phyloP scores from a whole-genome alignment of 2,888 invertebrate genomes.

The Trichacis sp. region DNA sequence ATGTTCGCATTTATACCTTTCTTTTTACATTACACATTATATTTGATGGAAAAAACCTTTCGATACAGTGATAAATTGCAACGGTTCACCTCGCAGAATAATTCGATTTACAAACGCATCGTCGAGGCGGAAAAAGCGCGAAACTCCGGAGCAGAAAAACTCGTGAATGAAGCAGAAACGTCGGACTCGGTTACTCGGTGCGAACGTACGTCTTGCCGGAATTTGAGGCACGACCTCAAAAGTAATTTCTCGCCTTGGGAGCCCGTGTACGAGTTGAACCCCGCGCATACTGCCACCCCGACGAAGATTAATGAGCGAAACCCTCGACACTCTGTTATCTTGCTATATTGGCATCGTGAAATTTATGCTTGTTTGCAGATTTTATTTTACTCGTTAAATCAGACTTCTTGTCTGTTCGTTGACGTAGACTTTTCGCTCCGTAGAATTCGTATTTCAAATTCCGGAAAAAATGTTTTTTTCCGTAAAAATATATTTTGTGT shows the following conservation, averaged over 20 bases:
- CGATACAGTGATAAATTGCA: no score
- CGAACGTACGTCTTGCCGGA: conserved; percentile 11
- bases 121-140: not conserved
- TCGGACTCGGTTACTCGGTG: conserved; percentile 6
- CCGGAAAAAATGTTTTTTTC: no score
- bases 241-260: conserved; percentile 12
- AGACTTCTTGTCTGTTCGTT: not conserved
- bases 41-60: no score
- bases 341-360: conserved; percentile 10
- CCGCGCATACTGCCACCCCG: conserved; percentile 13
- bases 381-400: conserved; percentile 2
- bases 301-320: conserved; percentile 23
- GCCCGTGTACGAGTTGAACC: conserved; percentile 13
- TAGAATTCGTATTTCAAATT: no score
- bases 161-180: not conserved
- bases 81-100: not conserved
- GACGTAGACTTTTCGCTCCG: no score
- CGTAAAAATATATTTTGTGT: no score
- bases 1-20: no score
- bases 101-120: not conserved
- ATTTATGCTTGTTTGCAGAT: conserved; percentile 11
- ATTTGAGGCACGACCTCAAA: conserved; percentile 12
- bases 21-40: no score
- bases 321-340: conserved; percentile 13
- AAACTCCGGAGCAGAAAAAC: not conserved